Percentiles rank a stretch among this genome's conserved stretches.
Evolutionary conservation across 2,797 vertebrate genomes (phyloP).

Genomic region (Gymnopithys bicolor): DNA sequence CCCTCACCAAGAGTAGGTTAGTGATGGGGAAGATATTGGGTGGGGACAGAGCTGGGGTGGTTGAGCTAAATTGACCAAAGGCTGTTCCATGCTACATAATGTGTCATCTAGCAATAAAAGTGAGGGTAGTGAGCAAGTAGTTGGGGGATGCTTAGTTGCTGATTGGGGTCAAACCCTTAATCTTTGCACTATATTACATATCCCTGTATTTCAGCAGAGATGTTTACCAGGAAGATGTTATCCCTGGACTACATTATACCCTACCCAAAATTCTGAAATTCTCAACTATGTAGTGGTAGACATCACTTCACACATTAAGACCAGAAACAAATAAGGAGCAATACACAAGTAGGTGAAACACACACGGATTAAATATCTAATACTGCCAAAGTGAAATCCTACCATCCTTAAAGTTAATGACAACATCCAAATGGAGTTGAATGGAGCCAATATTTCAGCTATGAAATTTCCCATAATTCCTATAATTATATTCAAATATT

Average conservation of each 20-base stretch:
- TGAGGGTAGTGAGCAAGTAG: rapidly evolving
- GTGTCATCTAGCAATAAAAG: background rate
- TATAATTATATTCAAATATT: background rate
- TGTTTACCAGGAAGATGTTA: background rate
- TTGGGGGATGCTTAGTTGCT: background rate
- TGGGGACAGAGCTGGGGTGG: background rate
- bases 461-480: background rate
- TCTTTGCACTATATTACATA: background rate
- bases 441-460: background rate
- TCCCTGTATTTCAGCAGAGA: background rate
- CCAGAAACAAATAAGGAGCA: background rate
- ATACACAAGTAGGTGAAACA: background rate
- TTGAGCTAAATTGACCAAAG: background rate
- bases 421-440: background rate
- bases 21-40: background rate
- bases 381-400: background rate
- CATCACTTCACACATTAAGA: background rate
- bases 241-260: background rate
- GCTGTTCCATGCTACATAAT: background rate
- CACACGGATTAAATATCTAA: background rate
- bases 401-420: background rate
- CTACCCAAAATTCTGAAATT: background rate
- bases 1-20: background rate
- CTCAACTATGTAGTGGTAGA: background rate
- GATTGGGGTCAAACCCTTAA: background rate